Evolutionary conservation across 2,888 invertebrate species (phyloP), one percentile per base, ranked within the genome.

Genomic region (Sisyra nigra): DNA sequence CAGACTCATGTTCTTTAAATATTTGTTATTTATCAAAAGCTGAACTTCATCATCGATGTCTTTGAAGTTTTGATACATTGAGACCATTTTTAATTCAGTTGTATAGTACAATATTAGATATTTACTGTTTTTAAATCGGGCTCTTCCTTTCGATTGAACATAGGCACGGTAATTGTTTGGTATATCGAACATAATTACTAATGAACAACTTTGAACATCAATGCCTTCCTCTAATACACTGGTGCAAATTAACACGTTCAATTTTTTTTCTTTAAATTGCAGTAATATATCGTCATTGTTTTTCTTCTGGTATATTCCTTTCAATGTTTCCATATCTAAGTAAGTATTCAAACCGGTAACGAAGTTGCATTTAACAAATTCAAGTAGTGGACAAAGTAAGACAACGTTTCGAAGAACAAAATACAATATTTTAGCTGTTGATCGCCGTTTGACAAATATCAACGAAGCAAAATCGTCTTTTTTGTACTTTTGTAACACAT

Each of bases 151-250:
- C 47, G 88, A 84, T 61, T 92, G 91, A 32, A 93, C 74, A 55
- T 92, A 94, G 0, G 85, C 80, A 40, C 86, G 68, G 51, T 84
- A 85, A 52, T 83, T 79, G 41, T 66, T 56, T 0, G 84, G 72
- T 2, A 63, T 56, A 55, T 88, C 86, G 55, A 79, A 85, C 40
- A 81, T 72, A 13, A 92, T 54, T 0, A 93, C 81, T 33, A 87
- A 61, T 47, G 82, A 77, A 56, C 94, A 96, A 19, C 74, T 71
- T 2, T 80, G 81, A 19, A 93, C 72, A 60, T 93, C 91, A 7
- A 92, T 73, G 0, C 92, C 92, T 63, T 93, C 93, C 57, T 93
- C 93, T 19, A 93, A 65, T 0, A 93, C 84, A 56, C 80, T 80
- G 0, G 93, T 81, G 1, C 81, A 72, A 2, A 82, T 61, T 19